Base-by-base conservation (phyloP, 1,140 invertebrate genomes). In the Megalonaias nervosa region DNA sequence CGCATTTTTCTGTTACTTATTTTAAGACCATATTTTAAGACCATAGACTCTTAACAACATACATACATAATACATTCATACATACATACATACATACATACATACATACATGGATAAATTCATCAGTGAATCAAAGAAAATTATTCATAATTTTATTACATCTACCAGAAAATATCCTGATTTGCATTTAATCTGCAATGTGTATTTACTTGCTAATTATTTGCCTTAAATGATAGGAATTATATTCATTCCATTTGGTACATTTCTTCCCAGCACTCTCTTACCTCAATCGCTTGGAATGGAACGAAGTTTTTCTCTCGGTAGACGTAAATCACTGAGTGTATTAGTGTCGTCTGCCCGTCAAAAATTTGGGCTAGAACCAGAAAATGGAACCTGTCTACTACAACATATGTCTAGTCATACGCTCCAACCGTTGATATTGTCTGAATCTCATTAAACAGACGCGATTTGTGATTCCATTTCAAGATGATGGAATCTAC, bases 211-310 rank as follows among this genome's bases (percentile, higher is more conserved):
- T 61, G 3, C 3, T 61, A 17, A 61, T 61, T 61, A 19, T 61
- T 21, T 17, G 21, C 21, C 17, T 61, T 21, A 17, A 61, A 17
- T 61, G 65, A 21, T 16, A 67, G 26, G 2, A 69, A 56, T 26
- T 56, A 69, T 57, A 19, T 21, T 21, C 31, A 38, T 1, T 31
- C 19, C 21, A 48, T 17, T 23, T 2, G 31, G 2, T 31, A 31
- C 31, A 31, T 31, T 31, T 31, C 31, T n/a, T n/a, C 5, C 31
- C 31, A 31, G 5, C 31, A 31, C 31, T 56, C 11, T 12, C 79
- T 74, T 67, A 90, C 89, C 88, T 89, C 86, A 73, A 90, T 84
- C 4, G 83, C 86, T 71, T 90, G 88, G 72, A 88, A 89, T 38
- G 82, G 74, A 16, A 88, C 75, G 67, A 89, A 89, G 14, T 79